A percentile compares a stretch with the other conserved stretches of the same genome.
phyloP scores from a whole-genome alignment of 1,140 invertebrate genomes.

The Procambarus clarkii region DNA sequence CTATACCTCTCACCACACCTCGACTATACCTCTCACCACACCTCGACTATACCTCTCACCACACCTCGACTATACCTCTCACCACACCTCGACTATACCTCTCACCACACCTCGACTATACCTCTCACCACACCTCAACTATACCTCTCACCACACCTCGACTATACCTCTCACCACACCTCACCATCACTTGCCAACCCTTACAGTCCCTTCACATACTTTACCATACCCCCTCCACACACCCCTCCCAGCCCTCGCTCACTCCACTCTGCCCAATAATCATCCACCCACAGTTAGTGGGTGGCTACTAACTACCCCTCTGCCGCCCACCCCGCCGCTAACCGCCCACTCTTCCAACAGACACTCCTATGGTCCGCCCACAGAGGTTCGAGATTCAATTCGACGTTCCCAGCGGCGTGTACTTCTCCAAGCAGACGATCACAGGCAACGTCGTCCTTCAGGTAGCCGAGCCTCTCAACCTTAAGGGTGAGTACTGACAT shows the following conservation, averaged over 20 bases:
- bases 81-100: no score
- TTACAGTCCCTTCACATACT: no score
- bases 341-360: neutral
- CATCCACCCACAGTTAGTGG: neutral
- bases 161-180: no score
- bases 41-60: no score
- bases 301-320: neutral
- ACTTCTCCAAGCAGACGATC: constrained; percentile 58
- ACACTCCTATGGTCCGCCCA: constrained; percentile 46
- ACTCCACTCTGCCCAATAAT: neutral
- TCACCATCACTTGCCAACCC: no score
- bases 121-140: no score
- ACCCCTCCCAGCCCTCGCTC: neutral
- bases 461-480: constrained; percentile 38
- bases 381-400: constrained; percentile 44
- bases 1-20: no score
- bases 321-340: neutral
- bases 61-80: no score
- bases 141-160: no score
- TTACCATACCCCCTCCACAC: neutral
- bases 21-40: no score
- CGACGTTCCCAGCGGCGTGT: constrained; percentile 42
- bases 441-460: constrained; percentile 51
- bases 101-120: no score
- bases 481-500: constrained; percentile 33